phyloP scores from a whole-genome alignment of 2,113 vertebrate species.

The Antigone vipio region DNA sequence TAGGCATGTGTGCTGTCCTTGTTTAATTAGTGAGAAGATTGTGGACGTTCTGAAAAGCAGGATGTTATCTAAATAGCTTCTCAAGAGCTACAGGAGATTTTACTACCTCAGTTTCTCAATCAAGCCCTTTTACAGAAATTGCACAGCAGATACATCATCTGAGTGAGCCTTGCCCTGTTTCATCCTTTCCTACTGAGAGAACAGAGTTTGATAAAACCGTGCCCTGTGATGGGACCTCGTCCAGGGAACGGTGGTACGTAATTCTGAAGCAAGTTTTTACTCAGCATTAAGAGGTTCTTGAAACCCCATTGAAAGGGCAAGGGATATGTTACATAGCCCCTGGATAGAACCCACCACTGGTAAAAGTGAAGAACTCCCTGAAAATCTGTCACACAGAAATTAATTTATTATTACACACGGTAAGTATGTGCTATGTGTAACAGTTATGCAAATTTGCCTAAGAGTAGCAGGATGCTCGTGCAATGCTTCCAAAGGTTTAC shows the following conservation, averaged over 20 bases:
- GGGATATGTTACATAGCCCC: neutral
- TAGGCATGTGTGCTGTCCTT: neutral
- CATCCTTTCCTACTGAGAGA: neutral
- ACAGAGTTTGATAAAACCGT: neutral
- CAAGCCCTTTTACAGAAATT: neutral
- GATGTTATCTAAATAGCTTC: neutral
- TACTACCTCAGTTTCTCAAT: neutral
- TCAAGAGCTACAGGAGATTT: neutral
- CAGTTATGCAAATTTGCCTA: neutral
- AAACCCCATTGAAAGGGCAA: neutral
- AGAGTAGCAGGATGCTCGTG: neutral
- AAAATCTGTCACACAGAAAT: neutral
- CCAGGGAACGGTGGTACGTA: accelerated
- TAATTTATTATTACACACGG: neutral
- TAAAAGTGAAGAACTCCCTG: neutral
- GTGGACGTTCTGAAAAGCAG: neutral
- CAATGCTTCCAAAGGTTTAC: neutral
- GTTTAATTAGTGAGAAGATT: neutral
- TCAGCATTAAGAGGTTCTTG: neutral
- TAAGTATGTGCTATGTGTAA: neutral
- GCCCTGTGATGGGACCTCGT: neutral
- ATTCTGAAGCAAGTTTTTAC: neutral
- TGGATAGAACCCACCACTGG: neutral
- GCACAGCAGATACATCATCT: neutral
- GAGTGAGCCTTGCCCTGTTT: neutral